Percentiles rank a stretch among this genome's conserved stretches.
These are phyloP conservation scores for Subanguina moxae DNA, from an alignment of 1,140 invertebrate genomes.

Conservation along the genomic window DNA sequence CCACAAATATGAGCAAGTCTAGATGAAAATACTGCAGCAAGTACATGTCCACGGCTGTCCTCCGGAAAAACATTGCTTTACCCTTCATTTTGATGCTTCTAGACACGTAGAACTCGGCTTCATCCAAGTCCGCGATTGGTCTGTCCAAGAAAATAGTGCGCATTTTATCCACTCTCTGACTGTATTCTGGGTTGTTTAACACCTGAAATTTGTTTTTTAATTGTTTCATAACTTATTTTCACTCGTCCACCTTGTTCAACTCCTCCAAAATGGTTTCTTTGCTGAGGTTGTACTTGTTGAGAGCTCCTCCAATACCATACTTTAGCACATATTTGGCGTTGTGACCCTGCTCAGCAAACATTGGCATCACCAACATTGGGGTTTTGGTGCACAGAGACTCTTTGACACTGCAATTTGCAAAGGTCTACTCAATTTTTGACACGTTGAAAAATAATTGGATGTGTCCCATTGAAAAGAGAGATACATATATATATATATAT, in stretches of 20 bases:
- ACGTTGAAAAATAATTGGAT: background rate
- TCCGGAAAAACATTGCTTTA: background rate
- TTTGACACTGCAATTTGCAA: conserved; percentile 13
- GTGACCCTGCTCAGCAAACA: conserved; percentile 15
- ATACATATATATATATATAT: background rate
- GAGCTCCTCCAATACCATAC: background rate
- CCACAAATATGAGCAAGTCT: background rate
- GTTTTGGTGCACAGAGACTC: conserved; percentile 16
- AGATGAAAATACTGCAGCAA: background rate
- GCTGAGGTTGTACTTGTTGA: background rate
- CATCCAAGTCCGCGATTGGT: conserved; percentile 4
- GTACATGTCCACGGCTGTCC: background rate
- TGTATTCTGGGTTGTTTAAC: background rate
- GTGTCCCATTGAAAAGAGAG: background rate
- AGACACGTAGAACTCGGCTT: background rate
- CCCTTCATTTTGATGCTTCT: background rate
- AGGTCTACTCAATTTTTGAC: background rate
- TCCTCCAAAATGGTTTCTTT: background rate
- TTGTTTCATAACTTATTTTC: background rate
- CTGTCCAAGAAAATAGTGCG: background rate
- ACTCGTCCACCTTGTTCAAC: conserved; percentile 12
- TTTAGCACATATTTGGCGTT: conserved; percentile 3
- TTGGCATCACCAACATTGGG: conserved; percentile 11
- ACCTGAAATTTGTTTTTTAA: background rate
- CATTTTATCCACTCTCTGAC: background rate